phyloP scores from a whole-genome alignment of 2,797 vertebrate species.

The Rhynchonycteris naso region DNA sequence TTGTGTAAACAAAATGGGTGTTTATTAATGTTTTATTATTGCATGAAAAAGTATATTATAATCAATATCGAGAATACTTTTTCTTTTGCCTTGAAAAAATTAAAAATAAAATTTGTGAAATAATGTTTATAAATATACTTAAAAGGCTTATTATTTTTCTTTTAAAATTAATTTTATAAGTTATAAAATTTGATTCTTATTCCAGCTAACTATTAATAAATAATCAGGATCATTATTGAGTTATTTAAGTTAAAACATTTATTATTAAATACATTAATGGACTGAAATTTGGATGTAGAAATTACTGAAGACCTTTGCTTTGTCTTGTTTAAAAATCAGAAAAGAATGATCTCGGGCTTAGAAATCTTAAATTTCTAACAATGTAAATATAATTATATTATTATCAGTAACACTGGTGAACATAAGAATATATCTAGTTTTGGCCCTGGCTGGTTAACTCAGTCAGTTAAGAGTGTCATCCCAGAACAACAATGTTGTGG shows the following conservation, averaged over 20 bases:
- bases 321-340: background rate
- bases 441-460: background rate
- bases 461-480: too few relatives aligned
- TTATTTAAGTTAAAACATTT: slow-evolving; percentile 44
- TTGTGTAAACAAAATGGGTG: background rate
- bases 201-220: slow-evolving; percentile 41
- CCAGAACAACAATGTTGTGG: too few relatives aligned
- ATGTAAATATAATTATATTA: background rate
- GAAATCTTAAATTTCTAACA: slow-evolving; percentile 31
- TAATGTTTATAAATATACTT: slow-evolving; percentile 23
- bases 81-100: slow-evolving; percentile 4
- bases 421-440: background rate
- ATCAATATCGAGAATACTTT: background rate
- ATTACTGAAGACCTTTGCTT: slow-evolving; percentile 16
- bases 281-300: background rate
- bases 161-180: slow-evolving; percentile 29
- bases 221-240: background rate
- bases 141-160: background rate
- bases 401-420: background rate
- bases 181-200: background rate
- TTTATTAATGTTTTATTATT: background rate
- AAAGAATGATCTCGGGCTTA: background rate
- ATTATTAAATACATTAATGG: background rate
- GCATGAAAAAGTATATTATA: background rate
- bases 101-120: background rate